phyloP scores from a whole-genome alignment of 2,888 invertebrate genomes.

The Ptilodon capucinus region DNA sequence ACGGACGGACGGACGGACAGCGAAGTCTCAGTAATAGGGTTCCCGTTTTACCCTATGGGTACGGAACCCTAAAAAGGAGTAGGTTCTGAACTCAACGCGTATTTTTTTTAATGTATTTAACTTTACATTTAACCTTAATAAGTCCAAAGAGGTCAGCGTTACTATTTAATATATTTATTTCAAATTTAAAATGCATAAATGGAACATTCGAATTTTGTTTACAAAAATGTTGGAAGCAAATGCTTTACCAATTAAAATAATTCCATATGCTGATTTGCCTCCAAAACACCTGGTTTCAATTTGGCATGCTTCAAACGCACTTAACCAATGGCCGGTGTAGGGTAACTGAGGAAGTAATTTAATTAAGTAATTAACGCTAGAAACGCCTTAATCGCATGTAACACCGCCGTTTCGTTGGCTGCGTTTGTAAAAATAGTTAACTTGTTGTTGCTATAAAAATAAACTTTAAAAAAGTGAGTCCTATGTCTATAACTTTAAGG shows the following conservation, averaged over 20 bases:
- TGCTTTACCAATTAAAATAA: background rate
- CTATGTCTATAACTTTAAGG: slow-evolving; percentile 20
- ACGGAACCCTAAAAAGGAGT: too few species aligned
- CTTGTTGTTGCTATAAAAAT: slow-evolving; percentile 15
- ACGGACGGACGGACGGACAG: too few species aligned
- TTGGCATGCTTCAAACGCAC: slow-evolving; percentile 12
- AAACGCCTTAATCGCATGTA: slow-evolving; percentile 60
- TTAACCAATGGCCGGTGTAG: slow-evolving; percentile 31
- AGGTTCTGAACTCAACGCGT: too few species aligned
- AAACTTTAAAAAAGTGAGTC: slow-evolving; percentile 3
- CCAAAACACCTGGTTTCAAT: slow-evolving; percentile 9
- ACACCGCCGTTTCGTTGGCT: slow-evolving; percentile 44
- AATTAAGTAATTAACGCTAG: slow-evolving; percentile 64
- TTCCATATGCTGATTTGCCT: background rate
- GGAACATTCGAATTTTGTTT: too few species aligned
- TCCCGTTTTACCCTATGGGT: too few species aligned
- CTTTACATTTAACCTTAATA: too few species aligned
- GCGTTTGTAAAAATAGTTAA: slow-evolving; percentile 42
- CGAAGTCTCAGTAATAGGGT: too few species aligned
- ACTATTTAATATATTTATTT: too few species aligned
- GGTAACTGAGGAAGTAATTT: slow-evolving; percentile 51
- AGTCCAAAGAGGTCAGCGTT: too few species aligned
- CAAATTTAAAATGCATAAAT: slow-evolving; percentile 52
- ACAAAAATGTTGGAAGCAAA: too few species aligned
- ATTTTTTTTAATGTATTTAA: too few species aligned